These are phyloP conservation scores for Galeopterus variegatus DNA, from an alignment of 2,113 vertebrate species.

Conservation along the genomic window DNA sequence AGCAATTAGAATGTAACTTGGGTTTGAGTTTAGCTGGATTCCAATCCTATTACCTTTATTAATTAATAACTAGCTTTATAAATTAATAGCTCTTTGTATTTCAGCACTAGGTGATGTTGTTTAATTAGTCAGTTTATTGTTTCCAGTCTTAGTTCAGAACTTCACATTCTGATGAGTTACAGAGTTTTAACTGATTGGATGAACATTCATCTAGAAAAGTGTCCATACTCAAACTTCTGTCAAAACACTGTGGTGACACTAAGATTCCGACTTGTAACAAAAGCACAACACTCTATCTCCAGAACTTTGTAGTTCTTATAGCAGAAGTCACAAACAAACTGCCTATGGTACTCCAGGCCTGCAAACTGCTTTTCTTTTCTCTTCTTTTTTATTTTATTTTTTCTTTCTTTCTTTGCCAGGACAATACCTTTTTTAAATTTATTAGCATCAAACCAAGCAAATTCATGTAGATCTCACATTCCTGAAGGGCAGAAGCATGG, in stretches of 20 bases:
- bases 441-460: constrained; percentile 25
- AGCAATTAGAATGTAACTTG: constrained; percentile 47
- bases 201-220: constrained; percentile 73
- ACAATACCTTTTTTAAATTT: neutral
- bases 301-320: constrained; percentile 42
- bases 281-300: neutral
- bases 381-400: neutral
- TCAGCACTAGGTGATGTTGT: constrained; percentile 50
- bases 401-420: neutral
- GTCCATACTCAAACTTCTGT: neutral
- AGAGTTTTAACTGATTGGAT: constrained; percentile 59
- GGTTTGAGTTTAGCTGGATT: constrained; percentile 57
- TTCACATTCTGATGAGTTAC: constrained; percentile 61
- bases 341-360: neutral
- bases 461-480: neutral
- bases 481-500: neutral
- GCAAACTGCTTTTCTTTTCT: neutral
- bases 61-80: constrained; percentile 74
- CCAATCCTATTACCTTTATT: constrained; percentile 70
- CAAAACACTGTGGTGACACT: constrained; percentile 32
- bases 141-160: constrained; percentile 67
- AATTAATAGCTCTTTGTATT: constrained; percentile 62
- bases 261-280: constrained; percentile 45
- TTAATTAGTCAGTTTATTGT: constrained; percentile 70
- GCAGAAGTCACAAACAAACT: constrained; percentile 27